These are phyloP conservation scores for Misgurnus mizolepis DNA, from an alignment of 2,113 vertebrate genomes.

Conservation along the genomic window DNA sequence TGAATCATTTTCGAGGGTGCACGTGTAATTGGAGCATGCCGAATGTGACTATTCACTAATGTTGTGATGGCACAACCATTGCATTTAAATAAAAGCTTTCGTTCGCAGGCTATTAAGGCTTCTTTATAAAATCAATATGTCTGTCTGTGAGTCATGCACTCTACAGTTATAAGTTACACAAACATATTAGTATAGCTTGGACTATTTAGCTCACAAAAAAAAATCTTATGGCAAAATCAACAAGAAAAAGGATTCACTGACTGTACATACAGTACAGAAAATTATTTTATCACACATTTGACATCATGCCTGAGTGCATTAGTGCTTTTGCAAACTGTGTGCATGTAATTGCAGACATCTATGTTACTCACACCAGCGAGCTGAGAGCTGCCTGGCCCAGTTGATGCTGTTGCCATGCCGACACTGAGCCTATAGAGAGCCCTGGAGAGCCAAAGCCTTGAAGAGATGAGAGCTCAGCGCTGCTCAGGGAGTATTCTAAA, in stretches of 20 bases:
- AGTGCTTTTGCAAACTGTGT: conserved; percentile 32
- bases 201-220: neutral
- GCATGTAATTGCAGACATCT: conserved; percentile 38
- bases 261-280: no score
- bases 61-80: conserved; percentile 19
- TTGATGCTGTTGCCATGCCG: conserved; percentile 98
- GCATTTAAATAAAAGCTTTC: conserved; percentile 28
- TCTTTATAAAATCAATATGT: neutral
- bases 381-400: conserved; percentile 91
- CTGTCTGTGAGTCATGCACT: neutral
- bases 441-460: conserved; percentile 95
- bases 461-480: conserved; percentile 91
- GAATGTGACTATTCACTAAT: conserved; percentile 5
- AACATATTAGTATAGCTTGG: neutral
- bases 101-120: neutral
- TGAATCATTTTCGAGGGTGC: conserved; percentile 29
- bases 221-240: neutral
- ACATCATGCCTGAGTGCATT: conserved; percentile 48
- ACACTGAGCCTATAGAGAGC: conserved; percentile 93
- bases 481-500: conserved; percentile 93
- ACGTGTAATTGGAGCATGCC: conserved; percentile 23
- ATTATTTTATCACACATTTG: neutral
- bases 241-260: no score
- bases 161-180: neutral
- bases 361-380: conserved; percentile 94